Evolutionary conservation across 2,888 invertebrate species (phyloP).

Genomic region (Margaritifera margaritifera): DNA sequence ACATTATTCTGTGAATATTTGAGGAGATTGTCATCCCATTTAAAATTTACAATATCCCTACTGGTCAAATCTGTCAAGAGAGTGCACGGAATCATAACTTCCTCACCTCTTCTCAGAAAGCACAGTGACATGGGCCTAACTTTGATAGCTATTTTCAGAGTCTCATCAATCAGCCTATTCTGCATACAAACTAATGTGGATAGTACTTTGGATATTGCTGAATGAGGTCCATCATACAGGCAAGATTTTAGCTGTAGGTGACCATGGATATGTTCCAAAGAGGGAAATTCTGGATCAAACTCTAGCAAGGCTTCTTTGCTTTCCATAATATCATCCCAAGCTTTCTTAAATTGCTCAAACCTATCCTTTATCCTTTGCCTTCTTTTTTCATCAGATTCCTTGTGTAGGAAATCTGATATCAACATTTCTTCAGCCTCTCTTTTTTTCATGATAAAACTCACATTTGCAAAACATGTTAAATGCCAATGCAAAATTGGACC

Average conservation of each 20-base stretch:
- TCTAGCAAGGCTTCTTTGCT: too few relatives aligned
- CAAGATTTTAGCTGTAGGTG: slow-evolving; percentile 4
- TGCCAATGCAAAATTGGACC: slow-evolving; percentile 41
- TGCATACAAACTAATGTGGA: slow-evolving; percentile 27
- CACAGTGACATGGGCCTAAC: slow-evolving; percentile 16
- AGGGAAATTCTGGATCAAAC: too few relatives aligned
- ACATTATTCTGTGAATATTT: slow-evolving; percentile 34
- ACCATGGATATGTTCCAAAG: too few relatives aligned
- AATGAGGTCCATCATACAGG: slow-evolving; percentile 22
- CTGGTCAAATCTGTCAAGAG: slow-evolving; percentile 22
- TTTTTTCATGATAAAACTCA: slow-evolving; percentile 36
- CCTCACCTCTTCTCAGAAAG: slow-evolving; percentile 15
- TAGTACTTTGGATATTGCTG: slow-evolving; percentile 22
- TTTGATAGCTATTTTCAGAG: slow-evolving; percentile 7
- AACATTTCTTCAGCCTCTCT: slow-evolving; percentile 27
- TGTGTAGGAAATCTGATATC: slow-evolving; percentile 19
- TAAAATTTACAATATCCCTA: slow-evolving; percentile 10
- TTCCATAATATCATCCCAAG: neutral
- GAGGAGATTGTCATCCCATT: slow-evolving; percentile 18
- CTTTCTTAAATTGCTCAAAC: slow-evolving; percentile 3
- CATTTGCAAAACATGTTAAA: slow-evolving; percentile 22
- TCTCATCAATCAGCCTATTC: slow-evolving; percentile 33
- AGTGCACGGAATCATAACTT: slow-evolving; percentile 9
- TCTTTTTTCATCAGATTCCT: slow-evolving; percentile 1
- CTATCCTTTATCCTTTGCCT: neutral